Evolutionary conservation across 2,888 invertebrate genomes (phyloP), one percentile per base, ranked within the genome.

Genomic region (Epistrophella euchroma): DNA sequence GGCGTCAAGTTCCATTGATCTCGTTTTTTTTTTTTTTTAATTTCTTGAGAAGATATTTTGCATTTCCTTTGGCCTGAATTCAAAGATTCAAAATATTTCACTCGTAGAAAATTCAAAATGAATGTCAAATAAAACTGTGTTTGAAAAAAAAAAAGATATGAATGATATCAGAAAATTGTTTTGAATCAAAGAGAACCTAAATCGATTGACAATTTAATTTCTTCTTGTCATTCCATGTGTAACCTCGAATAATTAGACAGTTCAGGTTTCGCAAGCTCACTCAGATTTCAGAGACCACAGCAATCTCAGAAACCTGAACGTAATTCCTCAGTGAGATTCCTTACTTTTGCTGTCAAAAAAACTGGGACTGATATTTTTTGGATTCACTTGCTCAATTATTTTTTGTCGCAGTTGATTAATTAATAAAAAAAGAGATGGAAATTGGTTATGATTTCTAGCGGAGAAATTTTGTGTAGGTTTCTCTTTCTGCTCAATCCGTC

Each of bases 31-130:
- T 17, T 4, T n/a, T n/a, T 25, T 32, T 58, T 58, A 1, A 35
- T 19, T 45, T 25, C 43, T 28, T 28, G 45, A 45, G 28, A 43
- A 45, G 28, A 45, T 40, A 60, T 40, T 60, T 60, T 25, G 37
- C 40, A 60, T 60, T 60, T 60, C 37, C 60, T 60, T 60, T 60
- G 60, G 22, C 37, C 40, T 60, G 60, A 60, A 60, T 60, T 60
- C 15, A 15, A 37, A 37, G 37, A 60, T 60, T 60, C 40, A 22
- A 40, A 40, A 40, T 15, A 60, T 60, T 22, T 40, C 15, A 40
- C 15, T 60, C n/a, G 37, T 1, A 37, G 9, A 40, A 9, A 5
- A 40, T 37, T 19, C 7, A 19, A 37, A 22, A 37, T 2, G 1
- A 40, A 60, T 32, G n/a, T 7, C 35, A 9, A 22, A n/a, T 22